phyloP scores from a whole-genome alignment of 2,113 vertebrate genomes.

The Dasypus novemcinctus region DNA sequence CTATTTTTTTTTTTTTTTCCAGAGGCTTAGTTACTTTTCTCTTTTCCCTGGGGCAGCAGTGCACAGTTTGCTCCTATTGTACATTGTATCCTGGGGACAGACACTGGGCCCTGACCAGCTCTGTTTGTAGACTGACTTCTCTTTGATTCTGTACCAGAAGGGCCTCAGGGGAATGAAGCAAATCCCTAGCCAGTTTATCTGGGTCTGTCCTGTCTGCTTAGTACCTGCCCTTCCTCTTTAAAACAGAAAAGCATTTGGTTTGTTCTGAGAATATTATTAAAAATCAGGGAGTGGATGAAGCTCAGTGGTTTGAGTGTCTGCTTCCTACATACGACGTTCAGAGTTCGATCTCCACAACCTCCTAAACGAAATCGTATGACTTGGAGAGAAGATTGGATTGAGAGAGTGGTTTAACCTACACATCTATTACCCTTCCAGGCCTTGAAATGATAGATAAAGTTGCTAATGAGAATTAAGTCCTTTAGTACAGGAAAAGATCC shows the following conservation, averaged over 20 bases:
- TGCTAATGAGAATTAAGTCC: neutral
- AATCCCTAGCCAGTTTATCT: neutral
- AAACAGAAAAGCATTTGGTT: neutral
- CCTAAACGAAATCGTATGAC: too few relatives aligned
- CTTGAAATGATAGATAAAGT: neutral
- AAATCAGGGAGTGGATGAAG: neutral
- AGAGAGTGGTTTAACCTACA: neutral
- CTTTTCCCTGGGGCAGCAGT: neutral
- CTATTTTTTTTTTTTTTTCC: conserved; percentile 28
- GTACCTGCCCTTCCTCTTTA: neutral
- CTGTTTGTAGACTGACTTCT: conserved; percentile 11
- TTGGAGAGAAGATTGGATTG: neutral
- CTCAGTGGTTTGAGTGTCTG: too few relatives aligned
- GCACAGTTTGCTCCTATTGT: neutral
- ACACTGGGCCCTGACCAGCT: neutral
- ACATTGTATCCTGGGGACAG: neutral
- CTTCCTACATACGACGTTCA: too few relatives aligned
- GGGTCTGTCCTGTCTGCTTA: neutral
- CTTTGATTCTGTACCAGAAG: conserved; percentile 17
- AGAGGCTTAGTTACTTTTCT: neutral
- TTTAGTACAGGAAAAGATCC: neutral
- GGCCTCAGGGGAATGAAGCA: neutral
- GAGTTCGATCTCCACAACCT: too few relatives aligned
- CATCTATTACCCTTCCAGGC: neutral
- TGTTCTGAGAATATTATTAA: neutral